A percentile compares a stretch with the other conserved stretches of the same genome.
Evolutionary conservation across 2,888 invertebrate genomes (phyloP).

Genomic region (Mesorhabditis sp.): DNA sequence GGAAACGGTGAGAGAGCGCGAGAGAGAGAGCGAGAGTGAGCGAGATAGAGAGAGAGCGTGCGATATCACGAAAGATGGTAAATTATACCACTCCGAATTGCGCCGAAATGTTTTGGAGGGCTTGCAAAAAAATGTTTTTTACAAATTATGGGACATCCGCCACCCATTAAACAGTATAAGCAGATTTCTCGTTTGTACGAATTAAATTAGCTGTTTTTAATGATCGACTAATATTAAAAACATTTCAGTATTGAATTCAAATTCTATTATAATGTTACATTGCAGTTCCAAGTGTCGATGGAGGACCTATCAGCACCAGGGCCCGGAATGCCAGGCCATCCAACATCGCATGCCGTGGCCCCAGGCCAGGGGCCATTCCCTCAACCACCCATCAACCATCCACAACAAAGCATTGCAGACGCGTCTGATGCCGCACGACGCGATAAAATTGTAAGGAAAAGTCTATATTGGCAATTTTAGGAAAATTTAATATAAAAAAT

Average conservation of each 20-base stretch:
- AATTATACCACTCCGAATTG: no score
- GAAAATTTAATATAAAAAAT: neutral
- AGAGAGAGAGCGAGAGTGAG: neutral
- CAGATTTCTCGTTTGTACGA: no score
- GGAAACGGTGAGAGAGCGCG: slow-evolving; percentile 22
- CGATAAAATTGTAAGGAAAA: neutral
- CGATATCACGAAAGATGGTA: no score
- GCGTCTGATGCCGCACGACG: neutral
- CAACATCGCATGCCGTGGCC: neutral
- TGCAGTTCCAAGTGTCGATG: neutral
- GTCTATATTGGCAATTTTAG: no score
- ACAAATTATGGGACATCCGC: no score
- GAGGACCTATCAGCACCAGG: slow-evolving; percentile 6
- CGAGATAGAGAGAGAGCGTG: no score
- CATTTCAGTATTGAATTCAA: no score
- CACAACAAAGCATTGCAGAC: slow-evolving; percentile 22
- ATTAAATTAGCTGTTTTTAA: no score
- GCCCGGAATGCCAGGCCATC: slow-evolving; percentile 1
- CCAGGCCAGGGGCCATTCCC: slow-evolving; percentile 4
- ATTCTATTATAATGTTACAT: neutral
- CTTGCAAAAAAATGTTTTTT: no score
- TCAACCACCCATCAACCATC: neutral
- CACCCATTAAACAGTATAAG: no score
- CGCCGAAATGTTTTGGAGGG: no score
- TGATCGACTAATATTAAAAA: no score